A percentile compares a stretch with the other conserved stretches of the same genome.
phyloP scores from a whole-genome alignment of 2,113 vertebrate genomes.

The Pelusios castaneus region DNA sequence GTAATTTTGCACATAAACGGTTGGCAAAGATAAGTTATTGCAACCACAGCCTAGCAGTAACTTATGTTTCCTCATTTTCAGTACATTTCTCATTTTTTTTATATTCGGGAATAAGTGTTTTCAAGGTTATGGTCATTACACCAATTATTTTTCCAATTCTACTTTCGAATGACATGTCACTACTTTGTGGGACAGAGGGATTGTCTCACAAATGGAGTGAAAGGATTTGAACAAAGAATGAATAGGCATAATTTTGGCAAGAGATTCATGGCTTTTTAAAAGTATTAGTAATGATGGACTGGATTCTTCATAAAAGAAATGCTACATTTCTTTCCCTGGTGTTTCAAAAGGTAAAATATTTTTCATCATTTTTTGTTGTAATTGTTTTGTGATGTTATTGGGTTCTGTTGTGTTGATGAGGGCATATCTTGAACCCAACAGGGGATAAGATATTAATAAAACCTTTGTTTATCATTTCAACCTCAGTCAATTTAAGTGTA shows the following conservation, averaged over 20 bases:
- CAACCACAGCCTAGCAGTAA: background rate
- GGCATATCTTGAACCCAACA: constrained; percentile 61
- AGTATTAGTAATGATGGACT: constrained; percentile 22
- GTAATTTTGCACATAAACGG: background rate
- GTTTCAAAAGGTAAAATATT: constrained; percentile 51
- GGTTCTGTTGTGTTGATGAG: constrained; percentile 66
- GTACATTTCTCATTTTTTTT: constrained; percentile 1
- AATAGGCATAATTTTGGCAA: constrained; percentile 47
- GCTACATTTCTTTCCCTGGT: constrained; percentile 25
- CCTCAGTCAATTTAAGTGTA: constrained; percentile 60
- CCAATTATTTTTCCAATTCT: constrained; percentile 65
- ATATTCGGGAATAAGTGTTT: constrained; percentile 32
- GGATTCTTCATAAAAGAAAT: constrained; percentile 21
- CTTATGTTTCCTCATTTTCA: constrained; percentile 13
- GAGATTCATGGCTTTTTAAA: constrained; percentile 43
- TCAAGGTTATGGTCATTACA: constrained; percentile 60
- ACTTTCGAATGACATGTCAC: constrained; percentile 29
- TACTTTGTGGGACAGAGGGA: constrained; percentile 33
- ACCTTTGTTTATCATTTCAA: constrained; percentile 65
- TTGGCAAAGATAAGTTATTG: background rate
- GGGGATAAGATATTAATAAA: constrained; percentile 71
- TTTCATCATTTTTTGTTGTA: constrained; percentile 48
- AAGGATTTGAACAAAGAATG: constrained; percentile 20
- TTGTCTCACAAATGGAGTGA: constrained; percentile 2
- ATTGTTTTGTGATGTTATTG: constrained; percentile 48